phyloP scores from a whole-genome alignment of 2,888 invertebrate species.

The Nymphalis c-album region DNA sequence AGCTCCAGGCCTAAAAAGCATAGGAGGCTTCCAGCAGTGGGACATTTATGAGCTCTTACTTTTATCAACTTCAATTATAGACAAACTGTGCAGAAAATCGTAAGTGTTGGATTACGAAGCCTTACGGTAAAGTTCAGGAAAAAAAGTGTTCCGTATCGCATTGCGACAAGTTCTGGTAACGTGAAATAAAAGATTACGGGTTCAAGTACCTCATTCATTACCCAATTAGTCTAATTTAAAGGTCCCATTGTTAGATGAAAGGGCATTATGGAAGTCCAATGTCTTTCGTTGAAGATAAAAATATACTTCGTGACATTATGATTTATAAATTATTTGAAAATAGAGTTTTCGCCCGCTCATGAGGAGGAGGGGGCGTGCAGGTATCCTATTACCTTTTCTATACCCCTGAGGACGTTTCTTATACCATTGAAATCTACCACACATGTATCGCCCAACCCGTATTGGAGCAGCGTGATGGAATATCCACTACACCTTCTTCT shows the following conservation, averaged over 20 bases:
- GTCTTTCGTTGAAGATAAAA: neutral
- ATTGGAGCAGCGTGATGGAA: no score
- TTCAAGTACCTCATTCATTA: constrained; percentile 14
- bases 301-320: neutral
- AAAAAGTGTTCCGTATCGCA: constrained; percentile 25
- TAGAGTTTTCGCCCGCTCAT: no score
- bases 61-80: constrained; percentile 54
- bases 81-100: constrained; percentile 45
- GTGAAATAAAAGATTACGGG: constrained; percentile 25
- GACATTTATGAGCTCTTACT: no score
- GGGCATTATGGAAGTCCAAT: neutral
- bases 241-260: constrained; percentile 17
- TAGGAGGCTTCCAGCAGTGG: no score
- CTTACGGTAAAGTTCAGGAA: constrained; percentile 30
- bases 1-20: no score
- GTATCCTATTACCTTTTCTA: no score
- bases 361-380: no score
- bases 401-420: no score
- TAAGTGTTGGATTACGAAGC: constrained; percentile 48
- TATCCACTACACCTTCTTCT: no score
- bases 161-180: constrained; percentile 31
- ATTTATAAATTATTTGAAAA: no score
- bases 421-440: no score
- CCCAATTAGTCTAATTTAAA: constrained; percentile 22
- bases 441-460: no score